Conservation (phyloP, 2,888 invertebrate genomes). For the Spodoptera exigua region DNA sequence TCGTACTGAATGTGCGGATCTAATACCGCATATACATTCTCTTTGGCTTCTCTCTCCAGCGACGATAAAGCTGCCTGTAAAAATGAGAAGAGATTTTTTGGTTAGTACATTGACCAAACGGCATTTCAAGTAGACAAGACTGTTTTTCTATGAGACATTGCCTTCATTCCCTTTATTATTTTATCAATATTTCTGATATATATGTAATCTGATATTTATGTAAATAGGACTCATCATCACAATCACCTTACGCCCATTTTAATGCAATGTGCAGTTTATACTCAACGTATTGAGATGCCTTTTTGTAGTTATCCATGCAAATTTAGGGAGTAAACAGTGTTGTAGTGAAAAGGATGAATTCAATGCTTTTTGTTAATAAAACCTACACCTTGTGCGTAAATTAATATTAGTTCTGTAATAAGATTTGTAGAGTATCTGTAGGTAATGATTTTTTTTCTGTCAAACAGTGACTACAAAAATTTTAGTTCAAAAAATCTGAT, state of each 20-base stretch:
- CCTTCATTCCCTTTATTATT: too few relatives aligned
- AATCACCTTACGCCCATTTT: slow-evolving; percentile 18
- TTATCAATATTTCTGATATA: too few relatives aligned
- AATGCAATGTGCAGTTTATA: slow-evolving; percentile 55
- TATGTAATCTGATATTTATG: too few relatives aligned
- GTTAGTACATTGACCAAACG: not conserved
- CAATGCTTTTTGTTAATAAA: slow-evolving; percentile 50
- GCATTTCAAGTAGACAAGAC: too few relatives aligned
- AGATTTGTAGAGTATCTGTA: not conserved
- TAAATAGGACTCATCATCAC: slow-evolving; percentile 32
- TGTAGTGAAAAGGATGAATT: slow-evolving; percentile 28
- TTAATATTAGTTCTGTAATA: slow-evolving; percentile 32
- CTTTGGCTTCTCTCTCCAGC: slow-evolving; percentile 88
- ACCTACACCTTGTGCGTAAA: slow-evolving; percentile 60
- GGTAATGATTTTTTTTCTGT: too few relatives aligned
- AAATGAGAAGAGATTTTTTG: slow-evolving; percentile 46
- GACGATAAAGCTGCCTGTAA: slow-evolving; percentile 84
- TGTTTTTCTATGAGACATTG: too few relatives aligned
- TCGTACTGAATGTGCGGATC: slow-evolving; percentile 89
- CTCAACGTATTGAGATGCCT: slow-evolving; percentile 69
- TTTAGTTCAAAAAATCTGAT: too few relatives aligned
- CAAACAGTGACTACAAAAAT: too few relatives aligned
- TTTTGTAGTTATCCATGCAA: slow-evolving; percentile 39
- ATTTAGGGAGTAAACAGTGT: slow-evolving; percentile 47
- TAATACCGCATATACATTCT: slow-evolving; percentile 88